Evolutionary conservation across 64 coral and sea anemone species (phyloP).

Genomic region (Pachyseris speciosa): DNA sequence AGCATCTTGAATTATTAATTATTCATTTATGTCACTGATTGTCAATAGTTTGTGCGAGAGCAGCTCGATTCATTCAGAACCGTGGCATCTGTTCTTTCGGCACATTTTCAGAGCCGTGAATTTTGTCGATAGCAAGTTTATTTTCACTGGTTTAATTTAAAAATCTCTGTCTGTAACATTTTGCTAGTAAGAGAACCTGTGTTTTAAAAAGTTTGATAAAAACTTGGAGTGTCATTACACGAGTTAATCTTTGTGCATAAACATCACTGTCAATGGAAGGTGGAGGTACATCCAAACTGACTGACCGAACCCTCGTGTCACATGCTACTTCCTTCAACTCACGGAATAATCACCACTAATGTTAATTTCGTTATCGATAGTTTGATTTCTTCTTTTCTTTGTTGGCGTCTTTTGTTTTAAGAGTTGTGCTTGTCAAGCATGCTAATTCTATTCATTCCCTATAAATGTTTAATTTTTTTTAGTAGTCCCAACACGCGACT

Average conservation of each 20-base stretch:
- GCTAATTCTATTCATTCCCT: neutral
- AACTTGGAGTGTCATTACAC: neutral
- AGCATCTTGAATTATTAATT: slow-evolving; percentile 3
- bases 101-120: neutral
- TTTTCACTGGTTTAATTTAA: neutral
- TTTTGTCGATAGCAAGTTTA: neutral
- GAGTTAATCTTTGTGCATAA: too few species aligned
- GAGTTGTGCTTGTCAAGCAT: neutral
- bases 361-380: neutral
- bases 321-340: too few species aligned
- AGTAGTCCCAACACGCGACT: too few species aligned
- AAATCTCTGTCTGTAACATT: neutral
- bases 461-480: too few species aligned
- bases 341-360: too few species aligned
- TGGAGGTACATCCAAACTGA: too few species aligned
- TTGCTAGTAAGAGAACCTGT: neutral
- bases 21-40: slow-evolving; percentile 6
- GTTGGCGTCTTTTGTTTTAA: neutral
- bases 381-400: neutral
- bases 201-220: neutral
- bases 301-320: too few species aligned
- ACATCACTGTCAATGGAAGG: too few species aligned
- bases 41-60: too few species aligned
- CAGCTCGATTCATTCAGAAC: neutral
- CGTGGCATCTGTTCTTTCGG: neutral